Conservation (phyloP, 1,140 invertebrate genomes). For the Tetramorium parvispinum region DNA sequence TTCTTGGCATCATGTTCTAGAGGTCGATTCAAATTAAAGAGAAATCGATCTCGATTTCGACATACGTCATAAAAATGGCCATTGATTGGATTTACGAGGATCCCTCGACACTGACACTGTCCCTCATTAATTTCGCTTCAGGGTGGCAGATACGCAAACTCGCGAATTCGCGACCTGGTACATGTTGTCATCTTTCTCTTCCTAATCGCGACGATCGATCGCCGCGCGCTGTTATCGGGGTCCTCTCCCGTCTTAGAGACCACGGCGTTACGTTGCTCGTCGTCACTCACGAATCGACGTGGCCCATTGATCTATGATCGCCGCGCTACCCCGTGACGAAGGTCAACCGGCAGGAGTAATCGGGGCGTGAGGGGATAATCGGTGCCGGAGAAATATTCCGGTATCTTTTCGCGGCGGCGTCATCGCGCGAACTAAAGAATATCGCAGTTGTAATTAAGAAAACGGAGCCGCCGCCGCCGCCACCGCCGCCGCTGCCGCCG, state of each 20-base stretch:
- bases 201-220: conserved; percentile 40
- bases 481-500: conserved; percentile 41
- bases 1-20: background rate
- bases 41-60: conserved; percentile 6
- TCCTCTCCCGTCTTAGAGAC: background rate
- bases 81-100: background rate
- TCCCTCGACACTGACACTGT: conserved; percentile 26
- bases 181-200: background rate
- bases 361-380: conserved; percentile 59
- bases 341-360: background rate
- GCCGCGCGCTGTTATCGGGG: background rate
- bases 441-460: conserved; percentile 86
- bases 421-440: conserved; percentile 85
- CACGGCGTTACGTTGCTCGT: background rate
- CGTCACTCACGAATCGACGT: conserved; percentile 27
- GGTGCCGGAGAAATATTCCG: conserved; percentile 72
- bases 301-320: conserved; percentile 46
- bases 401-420: conserved; percentile 84
- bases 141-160: conserved; percentile 29
- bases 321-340: background rate
- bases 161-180: conserved; percentile 1
- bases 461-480: conserved; percentile 79
- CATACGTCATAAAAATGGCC: background rate
- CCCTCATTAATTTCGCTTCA: background rate
- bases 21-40: background rate